A percentile compares a stretch with the other conserved stretches of the same genome.
phyloP scores from a whole-genome alignment of 2,888 invertebrate species.

The Eilema depressum region DNA sequence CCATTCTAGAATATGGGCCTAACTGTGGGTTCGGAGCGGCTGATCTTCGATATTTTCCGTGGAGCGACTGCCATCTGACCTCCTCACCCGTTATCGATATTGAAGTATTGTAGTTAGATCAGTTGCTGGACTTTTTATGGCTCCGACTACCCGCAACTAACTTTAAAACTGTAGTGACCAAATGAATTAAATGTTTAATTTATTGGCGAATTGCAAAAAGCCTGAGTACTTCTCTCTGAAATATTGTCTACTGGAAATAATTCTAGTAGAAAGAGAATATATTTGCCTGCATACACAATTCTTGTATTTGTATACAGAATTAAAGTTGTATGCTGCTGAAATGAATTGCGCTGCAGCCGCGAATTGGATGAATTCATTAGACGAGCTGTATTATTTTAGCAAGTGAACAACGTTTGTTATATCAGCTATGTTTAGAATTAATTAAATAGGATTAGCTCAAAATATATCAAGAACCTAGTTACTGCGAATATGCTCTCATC shows the following conservation, averaged over 20 bases:
- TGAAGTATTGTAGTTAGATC: too few species aligned
- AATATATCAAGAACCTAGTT: not conserved
- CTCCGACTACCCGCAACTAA: too few species aligned
- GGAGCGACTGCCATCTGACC: too few species aligned
- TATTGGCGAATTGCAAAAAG: constrained; percentile 3
- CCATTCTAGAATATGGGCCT: too few species aligned
- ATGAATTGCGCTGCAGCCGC: constrained; percentile 37
- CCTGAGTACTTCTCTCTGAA: not conserved
- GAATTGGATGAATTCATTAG: constrained; percentile 30
- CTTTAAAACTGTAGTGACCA: not conserved
- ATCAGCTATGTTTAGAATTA: constrained; percentile 25
- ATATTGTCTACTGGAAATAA: constrained; percentile 33
- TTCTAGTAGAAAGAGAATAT: constrained; percentile 15
- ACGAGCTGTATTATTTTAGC: constrained; percentile 26
- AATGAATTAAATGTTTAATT: not conserved
- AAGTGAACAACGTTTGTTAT: constrained; percentile 22
- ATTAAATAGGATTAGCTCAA: constrained; percentile 17
- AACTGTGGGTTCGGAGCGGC: too few species aligned
- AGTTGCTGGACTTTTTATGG: too few species aligned
- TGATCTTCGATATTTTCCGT: too few species aligned
- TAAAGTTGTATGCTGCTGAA: constrained; percentile 26
- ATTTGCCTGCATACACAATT: constrained; percentile 8
- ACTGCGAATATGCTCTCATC: constrained; percentile 15
- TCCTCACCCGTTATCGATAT: too few species aligned
- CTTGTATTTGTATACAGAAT: constrained; percentile 11